Percentiles rank a stretch among this genome's conserved stretches.
phyloP scores from a whole-genome alignment of 2,888 invertebrate species.

The Stictocephala bisonia region DNA sequence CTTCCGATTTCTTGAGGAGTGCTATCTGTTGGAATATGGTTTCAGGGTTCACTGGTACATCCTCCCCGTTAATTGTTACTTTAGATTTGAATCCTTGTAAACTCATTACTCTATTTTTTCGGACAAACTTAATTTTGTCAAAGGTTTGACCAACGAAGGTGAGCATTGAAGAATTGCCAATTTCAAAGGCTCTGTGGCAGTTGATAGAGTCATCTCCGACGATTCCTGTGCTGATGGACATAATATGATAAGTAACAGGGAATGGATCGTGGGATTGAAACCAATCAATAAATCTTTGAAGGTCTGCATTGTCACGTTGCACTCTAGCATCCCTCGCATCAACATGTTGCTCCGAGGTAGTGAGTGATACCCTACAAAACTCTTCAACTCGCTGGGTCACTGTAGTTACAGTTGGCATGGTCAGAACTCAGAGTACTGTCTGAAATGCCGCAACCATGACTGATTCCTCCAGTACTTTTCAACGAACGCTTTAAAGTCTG shows the following conservation, averaged over 20 bases:
- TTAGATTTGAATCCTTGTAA: constrained; percentile 53
- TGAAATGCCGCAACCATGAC: constrained; percentile 57
- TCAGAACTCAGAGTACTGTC: constrained; percentile 55
- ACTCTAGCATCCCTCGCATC: constrained; percentile 60
- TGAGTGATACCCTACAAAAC: constrained; percentile 55
- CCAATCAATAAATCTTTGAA: constrained; percentile 55
- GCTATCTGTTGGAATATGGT: constrained; percentile 57
- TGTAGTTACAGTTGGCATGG: constrained; percentile 51
- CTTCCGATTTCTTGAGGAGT: constrained; percentile 56
- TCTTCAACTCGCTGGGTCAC: constrained; percentile 55
- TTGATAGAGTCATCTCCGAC: constrained; percentile 59
- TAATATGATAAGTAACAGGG: constrained; percentile 57
- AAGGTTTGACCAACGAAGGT: constrained; percentile 46
- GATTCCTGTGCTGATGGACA: constrained; percentile 60
- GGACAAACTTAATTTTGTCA: constrained; percentile 55
- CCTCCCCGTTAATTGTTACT: constrained; percentile 52
- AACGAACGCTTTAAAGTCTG: constrained; percentile 59
- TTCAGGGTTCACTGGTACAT: constrained; percentile 50
- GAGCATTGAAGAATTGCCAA: constrained; percentile 54
- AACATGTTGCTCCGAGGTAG: constrained; percentile 59
- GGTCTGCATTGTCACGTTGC: constrained; percentile 59
- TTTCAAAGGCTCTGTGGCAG: constrained; percentile 60
- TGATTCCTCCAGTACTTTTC: constrained; percentile 58
- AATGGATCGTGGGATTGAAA: constrained; percentile 60
- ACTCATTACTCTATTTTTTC: constrained; percentile 60